A percentile compares a stretch with the other conserved stretches of the same genome.
phyloP scores from a whole-genome alignment of 2,888 invertebrate genomes.

The Acleris emargana region DNA sequence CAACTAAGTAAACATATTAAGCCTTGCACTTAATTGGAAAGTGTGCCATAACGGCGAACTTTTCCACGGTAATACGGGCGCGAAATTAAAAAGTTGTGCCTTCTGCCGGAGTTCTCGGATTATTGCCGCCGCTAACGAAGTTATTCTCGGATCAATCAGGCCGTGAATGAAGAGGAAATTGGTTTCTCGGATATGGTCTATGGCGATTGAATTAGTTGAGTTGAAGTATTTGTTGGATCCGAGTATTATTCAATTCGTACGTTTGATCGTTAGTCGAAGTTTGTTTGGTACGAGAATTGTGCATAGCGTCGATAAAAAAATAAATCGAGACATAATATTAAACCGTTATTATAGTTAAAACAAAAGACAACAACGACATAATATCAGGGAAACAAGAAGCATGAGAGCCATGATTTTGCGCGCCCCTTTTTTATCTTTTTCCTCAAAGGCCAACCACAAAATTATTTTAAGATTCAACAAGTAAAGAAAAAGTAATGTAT shows the following conservation, averaged over 20 bases:
- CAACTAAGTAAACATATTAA: constrained; percentile 22
- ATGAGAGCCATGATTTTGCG: too few relatives aligned
- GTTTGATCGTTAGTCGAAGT: background rate
- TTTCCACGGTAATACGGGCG: constrained; percentile 5
- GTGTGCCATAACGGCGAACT: constrained; percentile 28
- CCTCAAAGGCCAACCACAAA: too few relatives aligned
- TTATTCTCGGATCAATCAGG: constrained; percentile 33
- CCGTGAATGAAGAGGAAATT: constrained; percentile 29
- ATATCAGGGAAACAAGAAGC: too few relatives aligned
- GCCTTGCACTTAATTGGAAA: constrained; percentile 31
- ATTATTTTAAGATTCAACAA: too few relatives aligned
- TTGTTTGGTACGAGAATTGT: background rate
- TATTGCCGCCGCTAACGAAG: constrained; percentile 25
- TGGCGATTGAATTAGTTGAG: constrained; percentile 21
- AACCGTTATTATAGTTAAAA: too few relatives aligned
- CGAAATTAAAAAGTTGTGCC: constrained; percentile 34
- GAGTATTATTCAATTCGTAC: background rate
- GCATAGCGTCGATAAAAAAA: too few relatives aligned
- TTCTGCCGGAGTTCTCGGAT: constrained; percentile 17
- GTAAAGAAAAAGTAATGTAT: too few relatives aligned
- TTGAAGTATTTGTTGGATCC: constrained; percentile 7
- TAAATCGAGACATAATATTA: too few relatives aligned
- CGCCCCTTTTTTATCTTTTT: too few relatives aligned
- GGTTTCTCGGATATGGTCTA: constrained; percentile 28
- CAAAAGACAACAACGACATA: too few relatives aligned